Base-by-base conservation (phyloP, 2,113 vertebrate species). In the Acrocephalus arundinaceus region DNA sequence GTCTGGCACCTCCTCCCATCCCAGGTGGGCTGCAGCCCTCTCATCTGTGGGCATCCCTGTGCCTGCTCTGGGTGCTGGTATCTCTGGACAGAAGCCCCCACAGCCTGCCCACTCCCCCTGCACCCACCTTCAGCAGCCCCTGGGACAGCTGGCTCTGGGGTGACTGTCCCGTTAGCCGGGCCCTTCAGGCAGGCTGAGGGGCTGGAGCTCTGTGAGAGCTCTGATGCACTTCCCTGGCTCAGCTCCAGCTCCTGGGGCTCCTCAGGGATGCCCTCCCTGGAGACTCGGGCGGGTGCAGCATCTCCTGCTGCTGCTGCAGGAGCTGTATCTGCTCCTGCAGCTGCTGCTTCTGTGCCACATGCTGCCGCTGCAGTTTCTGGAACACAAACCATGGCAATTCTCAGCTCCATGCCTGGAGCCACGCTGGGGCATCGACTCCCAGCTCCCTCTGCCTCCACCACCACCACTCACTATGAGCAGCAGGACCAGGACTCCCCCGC, bases 401-500 rank as follows among this genome's bases (percentile, higher is more conserved):
- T 94, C 24, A 70, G 74, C 55, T 28, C 66, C n/a, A 16, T 0
- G 6, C 39, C 45, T 19, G 4, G 35, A 54, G 63, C 31, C 24
- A 45, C 2, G 4, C 54, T 3, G 10, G 16, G n/a, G 16, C 63
- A 25, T 17, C 0, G 5, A 46, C 33, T 24, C 22, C 0, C 37
- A 39, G 1, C 45, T 13, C 71, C 21, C 55, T 31, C 7, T 4
- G 30, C 71, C 55, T 16, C 15, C 75, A 30, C 5, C 2, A 2
- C 23, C 65, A 20, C 30, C 84, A 90, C 97, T 97, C 91, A 98
- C 98, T 76, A 62, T 93, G 25, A 98, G 97, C 85, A 99, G 31
- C 5, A 98, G 95, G 45, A 98, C 94, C 49, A 98, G 97, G 68
- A 99, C 41, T 95, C 98, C 99, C 9, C 98, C 98, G 1, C 98